Percentiles rank a stretch among this genome's conserved stretches.
Conservation (phyloP, 2,113 vertebrate species). For the Trichomycterus rosablanca region DNA sequence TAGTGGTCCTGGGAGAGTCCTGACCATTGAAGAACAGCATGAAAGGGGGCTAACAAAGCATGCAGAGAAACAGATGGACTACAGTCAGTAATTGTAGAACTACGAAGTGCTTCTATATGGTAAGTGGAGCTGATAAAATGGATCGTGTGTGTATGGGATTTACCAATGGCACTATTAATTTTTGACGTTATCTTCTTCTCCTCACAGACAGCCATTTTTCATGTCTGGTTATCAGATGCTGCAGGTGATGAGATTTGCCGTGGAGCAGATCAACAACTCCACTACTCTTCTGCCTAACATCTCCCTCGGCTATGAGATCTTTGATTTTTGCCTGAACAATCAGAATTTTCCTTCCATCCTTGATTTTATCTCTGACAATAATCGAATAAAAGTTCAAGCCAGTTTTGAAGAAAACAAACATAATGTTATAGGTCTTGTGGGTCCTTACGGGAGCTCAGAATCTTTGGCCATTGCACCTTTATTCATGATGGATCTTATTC, state of each 20-base stretch:
- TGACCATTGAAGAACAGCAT: too few species aligned
- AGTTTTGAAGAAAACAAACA: slow-evolving; percentile 27
- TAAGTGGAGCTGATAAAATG: too few species aligned
- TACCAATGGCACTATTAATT: neutral
- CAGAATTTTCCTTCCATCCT: slow-evolving; percentile 58
- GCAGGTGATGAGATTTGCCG: slow-evolving; percentile 71
- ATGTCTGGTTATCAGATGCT: slow-evolving; percentile 61
- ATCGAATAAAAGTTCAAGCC: slow-evolving; percentile 31
- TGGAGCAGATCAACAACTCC: slow-evolving; percentile 81
- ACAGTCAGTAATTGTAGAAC: too few species aligned
- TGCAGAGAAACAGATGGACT: too few species aligned
- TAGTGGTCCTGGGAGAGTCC: too few species aligned
- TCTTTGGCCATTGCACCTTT: slow-evolving; percentile 56
- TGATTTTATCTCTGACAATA: slow-evolving; percentile 45
- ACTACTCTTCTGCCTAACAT: slow-evolving; percentile 70
- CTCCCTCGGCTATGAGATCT: slow-evolving; percentile 74
- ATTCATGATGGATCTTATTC: slow-evolving; percentile 68
- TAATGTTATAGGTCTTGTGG: slow-evolving; percentile 58
- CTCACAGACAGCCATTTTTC: slow-evolving; percentile 50
- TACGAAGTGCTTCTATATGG: too few species aligned
- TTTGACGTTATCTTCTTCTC: neutral
- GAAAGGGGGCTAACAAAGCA: too few species aligned
- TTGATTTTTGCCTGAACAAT: slow-evolving; percentile 66
- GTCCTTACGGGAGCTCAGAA: slow-evolving; percentile 57
- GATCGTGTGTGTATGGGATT: too few species aligned